phyloP scores from a whole-genome alignment of 2,797 vertebrate genomes.

The Hozukius guyotensis region DNA sequence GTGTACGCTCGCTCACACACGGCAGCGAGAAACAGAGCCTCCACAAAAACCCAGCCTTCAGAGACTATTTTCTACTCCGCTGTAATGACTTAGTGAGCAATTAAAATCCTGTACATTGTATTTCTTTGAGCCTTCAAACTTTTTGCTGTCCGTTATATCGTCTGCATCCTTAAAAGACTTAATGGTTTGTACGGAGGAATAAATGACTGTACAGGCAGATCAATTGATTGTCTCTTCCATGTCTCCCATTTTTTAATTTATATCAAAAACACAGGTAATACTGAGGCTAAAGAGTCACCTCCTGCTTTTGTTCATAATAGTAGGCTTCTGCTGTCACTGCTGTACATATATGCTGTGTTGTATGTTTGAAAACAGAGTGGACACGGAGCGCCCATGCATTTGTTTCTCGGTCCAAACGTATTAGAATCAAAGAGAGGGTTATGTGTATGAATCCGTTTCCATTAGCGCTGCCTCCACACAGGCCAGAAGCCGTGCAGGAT shows the following conservation, averaged over 20 bases:
- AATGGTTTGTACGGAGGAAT: conserved; percentile 9
- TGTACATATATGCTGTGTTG: neutral
- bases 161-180: conserved; percentile 6
- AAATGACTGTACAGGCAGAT: conserved; percentile 18
- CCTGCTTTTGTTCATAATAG: neutral
- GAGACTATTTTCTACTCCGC: neutral
- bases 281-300: neutral
- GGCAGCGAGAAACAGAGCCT: conserved; percentile 4
- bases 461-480: conserved; percentile 42
- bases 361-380: conserved; percentile 19
- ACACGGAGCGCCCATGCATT: conserved; percentile 13
- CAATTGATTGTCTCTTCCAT: conserved; percentile 16
- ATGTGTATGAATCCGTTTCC: conserved; percentile 37
- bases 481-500: conserved; percentile 46
- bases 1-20: conserved; percentile 24
- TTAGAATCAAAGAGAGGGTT: conserved; percentile 48
- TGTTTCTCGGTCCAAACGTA: conserved; percentile 23
- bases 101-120: neutral
- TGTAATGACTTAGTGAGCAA: neutral
- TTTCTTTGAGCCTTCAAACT: neutral
- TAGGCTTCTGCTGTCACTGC: neutral
- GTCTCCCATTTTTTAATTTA: neutral
- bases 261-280: neutral
- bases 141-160: neutral
- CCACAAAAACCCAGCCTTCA: neutral